phyloP scores from a whole-genome alignment of 2,888 invertebrate species.

The Urechis unicinctus region DNA sequence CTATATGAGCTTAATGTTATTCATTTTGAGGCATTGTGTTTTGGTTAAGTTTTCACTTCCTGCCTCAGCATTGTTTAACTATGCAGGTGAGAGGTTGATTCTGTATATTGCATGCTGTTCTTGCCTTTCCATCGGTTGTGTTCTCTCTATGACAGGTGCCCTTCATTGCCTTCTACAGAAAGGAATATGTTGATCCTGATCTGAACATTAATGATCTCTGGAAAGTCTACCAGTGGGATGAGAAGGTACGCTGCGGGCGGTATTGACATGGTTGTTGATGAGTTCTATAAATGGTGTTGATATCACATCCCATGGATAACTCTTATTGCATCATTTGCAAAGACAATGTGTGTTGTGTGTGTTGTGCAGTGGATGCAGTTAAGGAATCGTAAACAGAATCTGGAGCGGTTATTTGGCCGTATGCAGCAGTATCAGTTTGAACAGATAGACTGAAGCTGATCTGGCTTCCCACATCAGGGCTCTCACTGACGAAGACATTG shows the following conservation, averaged over 20 bases:
- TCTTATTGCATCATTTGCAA: too few relatives aligned
- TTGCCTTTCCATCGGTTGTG: neutral
- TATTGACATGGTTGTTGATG: neutral
- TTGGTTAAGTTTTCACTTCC: neutral
- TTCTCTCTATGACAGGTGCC: slow-evolving; percentile 63
- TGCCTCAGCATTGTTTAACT: too few relatives aligned
- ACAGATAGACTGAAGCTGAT: slow-evolving; percentile 75
- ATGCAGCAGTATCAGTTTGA: slow-evolving; percentile 88
- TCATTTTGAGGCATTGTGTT: neutral
- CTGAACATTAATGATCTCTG: slow-evolving; percentile 91
- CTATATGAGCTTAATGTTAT: neutral
- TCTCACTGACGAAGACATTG: slow-evolving; percentile 73
- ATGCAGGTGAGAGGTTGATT: too few relatives aligned
- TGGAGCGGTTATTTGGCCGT: slow-evolving; percentile 75
- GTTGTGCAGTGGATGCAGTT: slow-evolving; percentile 61
- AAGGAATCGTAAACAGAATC: slow-evolving; percentile 73
- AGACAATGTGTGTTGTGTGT: too few relatives aligned
- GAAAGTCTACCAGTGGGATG: slow-evolving; percentile 95
- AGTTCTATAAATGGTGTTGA: neutral
- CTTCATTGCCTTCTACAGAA: slow-evolving; percentile 96
- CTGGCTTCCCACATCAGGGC: slow-evolving; percentile 76
- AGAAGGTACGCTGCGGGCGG: slow-evolving; percentile 68
- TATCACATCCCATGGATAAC: too few relatives aligned
- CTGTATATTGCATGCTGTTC: too few relatives aligned
- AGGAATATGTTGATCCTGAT: slow-evolving; percentile 94